Conservation (phyloP, 2,797 vertebrate genomes). For the Capromys pilorides region DNA sequence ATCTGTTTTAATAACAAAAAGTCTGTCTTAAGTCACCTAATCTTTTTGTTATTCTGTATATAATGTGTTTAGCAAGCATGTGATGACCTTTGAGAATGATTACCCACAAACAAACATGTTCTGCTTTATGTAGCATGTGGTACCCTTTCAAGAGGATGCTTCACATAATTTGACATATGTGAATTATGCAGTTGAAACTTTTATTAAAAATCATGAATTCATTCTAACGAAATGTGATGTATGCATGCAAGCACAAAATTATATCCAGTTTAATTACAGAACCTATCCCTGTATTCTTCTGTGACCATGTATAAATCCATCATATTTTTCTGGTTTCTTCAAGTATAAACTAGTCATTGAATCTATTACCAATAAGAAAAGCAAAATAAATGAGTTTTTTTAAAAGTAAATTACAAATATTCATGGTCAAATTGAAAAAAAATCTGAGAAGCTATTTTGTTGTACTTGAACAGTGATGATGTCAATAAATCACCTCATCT, state of each 20-base stretch:
- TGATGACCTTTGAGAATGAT: constrained; percentile 60
- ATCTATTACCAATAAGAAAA: constrained; percentile 31
- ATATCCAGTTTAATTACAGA: constrained; percentile 49
- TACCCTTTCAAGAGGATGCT: constrained; percentile 62
- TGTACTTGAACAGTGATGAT: no score
- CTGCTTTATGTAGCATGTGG: constrained; percentile 32
- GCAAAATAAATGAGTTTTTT: constrained; percentile 23
- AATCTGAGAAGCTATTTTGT: constrained; percentile 22
- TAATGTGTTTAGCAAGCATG: constrained; percentile 63
- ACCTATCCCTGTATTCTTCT: constrained; percentile 24
- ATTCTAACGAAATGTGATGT: constrained; percentile 56
- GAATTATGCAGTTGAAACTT: constrained; percentile 62
- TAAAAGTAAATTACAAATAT: constrained; percentile 38
- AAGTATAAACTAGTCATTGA: constrained; percentile 42
- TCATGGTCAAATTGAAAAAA: constrained; percentile 33
- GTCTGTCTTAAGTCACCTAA: constrained; percentile 55
- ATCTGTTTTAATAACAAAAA: constrained; percentile 71
- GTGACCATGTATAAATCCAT: constrained; percentile 53
- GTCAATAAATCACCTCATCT: no score
- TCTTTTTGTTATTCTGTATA: constrained; percentile 65
- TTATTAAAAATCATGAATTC: constrained; percentile 58
- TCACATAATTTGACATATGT: constrained; percentile 53
- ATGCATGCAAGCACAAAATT: constrained; percentile 33
- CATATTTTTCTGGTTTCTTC: constrained; percentile 51
- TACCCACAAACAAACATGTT: constrained; percentile 48